A percentile compares a stretch with the other conserved stretches of the same genome.
Evolutionary conservation across 2,797 vertebrate species (phyloP).

Genomic region (Propithecus perrieri): DNA sequence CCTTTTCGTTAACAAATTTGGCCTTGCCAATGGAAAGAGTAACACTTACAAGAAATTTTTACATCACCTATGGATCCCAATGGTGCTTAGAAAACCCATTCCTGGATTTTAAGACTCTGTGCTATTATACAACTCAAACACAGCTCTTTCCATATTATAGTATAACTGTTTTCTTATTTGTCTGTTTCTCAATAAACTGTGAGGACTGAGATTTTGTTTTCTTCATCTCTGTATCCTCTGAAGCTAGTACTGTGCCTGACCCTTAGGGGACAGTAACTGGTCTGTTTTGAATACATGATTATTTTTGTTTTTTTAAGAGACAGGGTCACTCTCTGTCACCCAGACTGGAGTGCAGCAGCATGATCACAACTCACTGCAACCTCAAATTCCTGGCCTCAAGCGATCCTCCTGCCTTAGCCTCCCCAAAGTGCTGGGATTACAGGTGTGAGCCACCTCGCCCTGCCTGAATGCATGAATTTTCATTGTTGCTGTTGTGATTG

Average conservation of each 20-base stretch:
- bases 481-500: neutral
- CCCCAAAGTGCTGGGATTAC: neutral
- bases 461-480: neutral
- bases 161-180: neutral
- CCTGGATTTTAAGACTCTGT: neutral
- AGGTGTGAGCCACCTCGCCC: neutral
- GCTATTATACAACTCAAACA: neutral
- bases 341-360: neutral
- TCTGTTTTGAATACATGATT: neutral
- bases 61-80: neutral
- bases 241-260: neutral
- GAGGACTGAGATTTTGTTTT: neutral
- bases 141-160: neutral
- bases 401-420: neutral
- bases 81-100: neutral
- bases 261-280: neutral
- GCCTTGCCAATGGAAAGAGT: neutral
- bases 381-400: neutral
- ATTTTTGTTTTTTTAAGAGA: neutral
- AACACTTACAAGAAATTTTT: neutral
- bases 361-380: neutral
- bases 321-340: neutral
- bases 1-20: neutral
- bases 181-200: neutral
- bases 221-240: neutral